phyloP scores from a whole-genome alignment of 2,888 invertebrate genomes.

The Asteroscopus sphinx region DNA sequence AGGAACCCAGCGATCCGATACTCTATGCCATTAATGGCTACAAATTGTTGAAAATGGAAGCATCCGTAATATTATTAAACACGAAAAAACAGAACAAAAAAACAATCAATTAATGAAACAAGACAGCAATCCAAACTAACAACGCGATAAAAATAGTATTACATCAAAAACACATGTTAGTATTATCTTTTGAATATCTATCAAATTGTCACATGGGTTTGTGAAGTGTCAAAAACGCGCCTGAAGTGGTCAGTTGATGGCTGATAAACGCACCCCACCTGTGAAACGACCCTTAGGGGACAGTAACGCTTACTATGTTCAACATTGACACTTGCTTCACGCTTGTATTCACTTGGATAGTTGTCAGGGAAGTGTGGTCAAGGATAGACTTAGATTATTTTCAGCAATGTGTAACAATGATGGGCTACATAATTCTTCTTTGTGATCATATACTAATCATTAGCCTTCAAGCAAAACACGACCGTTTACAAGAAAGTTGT shows the following conservation, averaged over 20 bases:
- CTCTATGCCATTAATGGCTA: too few species aligned
- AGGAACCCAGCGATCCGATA: too few species aligned
- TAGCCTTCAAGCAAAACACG: too few species aligned
- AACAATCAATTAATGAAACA: constrained; percentile 60
- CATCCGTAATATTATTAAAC: not conserved
- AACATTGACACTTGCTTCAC: constrained; percentile 48
- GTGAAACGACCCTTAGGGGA: constrained; percentile 44
- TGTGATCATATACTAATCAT: too few species aligned
- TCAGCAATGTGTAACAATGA: too few species aligned
- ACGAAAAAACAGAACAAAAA: not conserved
- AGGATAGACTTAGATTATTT: not conserved
- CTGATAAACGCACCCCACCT: constrained; percentile 58
- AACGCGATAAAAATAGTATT: constrained; percentile 43
- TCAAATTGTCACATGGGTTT: constrained; percentile 72
- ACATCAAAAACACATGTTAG: constrained; percentile 78
- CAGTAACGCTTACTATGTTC: constrained; percentile 39
- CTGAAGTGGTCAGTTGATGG: constrained; percentile 60
- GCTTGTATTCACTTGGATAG: constrained; percentile 48
- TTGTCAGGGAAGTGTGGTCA: constrained; percentile 18
- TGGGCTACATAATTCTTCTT: too few species aligned
- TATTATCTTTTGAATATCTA: constrained; percentile 74
- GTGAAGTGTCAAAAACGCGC: constrained; percentile 62
- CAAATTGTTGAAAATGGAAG: too few species aligned
- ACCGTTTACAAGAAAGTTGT: too few species aligned
- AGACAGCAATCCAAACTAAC: constrained; percentile 54